phyloP scores from a whole-genome alignment of 2,888 invertebrate species.

The Parasteatoda lunata region DNA sequence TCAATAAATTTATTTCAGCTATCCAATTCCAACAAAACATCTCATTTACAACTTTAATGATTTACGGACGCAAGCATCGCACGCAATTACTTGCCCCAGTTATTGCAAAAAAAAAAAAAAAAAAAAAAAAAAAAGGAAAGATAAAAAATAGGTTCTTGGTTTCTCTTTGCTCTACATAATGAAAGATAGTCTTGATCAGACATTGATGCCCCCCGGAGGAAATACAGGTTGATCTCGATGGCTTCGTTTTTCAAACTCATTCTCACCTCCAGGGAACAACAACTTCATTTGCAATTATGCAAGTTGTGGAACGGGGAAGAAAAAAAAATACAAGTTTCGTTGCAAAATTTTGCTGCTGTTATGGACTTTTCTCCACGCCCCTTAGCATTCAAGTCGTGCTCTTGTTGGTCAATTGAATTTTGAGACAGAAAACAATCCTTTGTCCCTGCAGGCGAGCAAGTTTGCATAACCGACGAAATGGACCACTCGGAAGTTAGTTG shows the following conservation, averaged over 20 bases:
- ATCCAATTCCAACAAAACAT: slow-evolving; percentile 19
- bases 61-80: slow-evolving; percentile 58
- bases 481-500: too few species aligned
- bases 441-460: background rate
- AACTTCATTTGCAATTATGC: slow-evolving; percentile 45
- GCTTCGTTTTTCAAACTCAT: slow-evolving; percentile 47
- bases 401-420: background rate
- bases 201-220: slow-evolving; percentile 26
- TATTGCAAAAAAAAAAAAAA: slow-evolving; percentile 40
- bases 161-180: slow-evolving; percentile 64
- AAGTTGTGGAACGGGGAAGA: slow-evolving; percentile 9
- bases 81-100: slow-evolving; percentile 63
- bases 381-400: background rate
- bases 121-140: slow-evolving; percentile 24
- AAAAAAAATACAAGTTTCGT: slow-evolving; percentile 13
- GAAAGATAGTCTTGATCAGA: slow-evolving; percentile 52
- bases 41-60: slow-evolving; percentile 59
- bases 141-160: slow-evolving; percentile 53
- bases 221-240: slow-evolving; percentile 23
- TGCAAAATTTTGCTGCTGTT: slow-evolving; percentile 26
- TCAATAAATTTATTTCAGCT: slow-evolving; percentile 32
- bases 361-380: background rate
- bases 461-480: background rate
- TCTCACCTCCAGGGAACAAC: slow-evolving; percentile 1
- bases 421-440: background rate